Base-by-base conservation (phyloP, 1,140 invertebrate species). In the Macrosteles quadrilineatus region DNA sequence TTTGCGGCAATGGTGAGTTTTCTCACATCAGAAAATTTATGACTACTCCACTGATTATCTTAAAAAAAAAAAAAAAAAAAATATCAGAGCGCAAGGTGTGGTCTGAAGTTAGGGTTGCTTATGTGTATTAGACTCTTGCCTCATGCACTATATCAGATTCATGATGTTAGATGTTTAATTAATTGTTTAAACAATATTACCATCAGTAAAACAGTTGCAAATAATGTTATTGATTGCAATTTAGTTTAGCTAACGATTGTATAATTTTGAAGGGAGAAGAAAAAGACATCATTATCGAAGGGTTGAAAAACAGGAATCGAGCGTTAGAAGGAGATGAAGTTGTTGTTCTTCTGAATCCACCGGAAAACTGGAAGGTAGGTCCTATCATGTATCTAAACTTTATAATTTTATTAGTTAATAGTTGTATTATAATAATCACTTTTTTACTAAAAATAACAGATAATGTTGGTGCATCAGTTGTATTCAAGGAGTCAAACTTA, bases 251-350 rank as follows among this genome's bases (percentile, higher is more conserved):
- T 21, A 17, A 40, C 6, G 19, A 55, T 57, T 43, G n/a, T 66
- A 29, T 69, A 57, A 69, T 67, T 31, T 66, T 55, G 47, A 71
- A 76, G 73, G 55, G 88, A 77, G 86, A 85, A 70, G 81, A 86
- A 6, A 81, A 84, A 67, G 94, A 96, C 82, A 86, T 94, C 71
- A 83, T 90, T 25, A 91, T 97, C 67, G 79, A 86, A 66, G 86
- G 90, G 12, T 75, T 90, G 32, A 80, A 82, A 69, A 85, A 90
- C 74, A 82, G 93, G 74, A 96, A 95, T 75, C 81, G 93, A 75
- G 91, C 94, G 17, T 83, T 96, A 59, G 91, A 96, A 75, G 91
- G 91, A 1, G 94, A 97, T 82, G 77, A 88, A 69, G 93, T 97
- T 21, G 85, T 87, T 68, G 86, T 92, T 0, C 77, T 53, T 32